These are phyloP conservation scores for Sebastolobus altivelis DNA, from an alignment of 2,797 vertebrate genomes.

Conservation along the genomic window DNA sequence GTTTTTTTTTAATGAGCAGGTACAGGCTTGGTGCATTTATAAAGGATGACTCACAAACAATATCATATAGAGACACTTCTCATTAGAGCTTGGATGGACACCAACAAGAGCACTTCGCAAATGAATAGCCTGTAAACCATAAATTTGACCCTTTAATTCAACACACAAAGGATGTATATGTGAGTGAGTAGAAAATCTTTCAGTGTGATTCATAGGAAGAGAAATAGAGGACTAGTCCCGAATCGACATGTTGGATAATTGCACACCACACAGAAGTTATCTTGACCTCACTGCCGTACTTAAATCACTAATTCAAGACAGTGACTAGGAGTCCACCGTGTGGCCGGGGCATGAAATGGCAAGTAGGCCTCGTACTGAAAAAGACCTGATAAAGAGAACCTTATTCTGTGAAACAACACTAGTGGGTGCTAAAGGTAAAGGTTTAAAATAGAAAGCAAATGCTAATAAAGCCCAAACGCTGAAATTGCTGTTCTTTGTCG, in stretches of 20 bases:
- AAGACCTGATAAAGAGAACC: background rate
- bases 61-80: background rate
- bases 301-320: conserved; percentile 1
- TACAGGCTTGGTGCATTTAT: conserved; percentile 3
- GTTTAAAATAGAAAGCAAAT: background rate
- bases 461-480: background rate
- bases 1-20: conserved; percentile 21
- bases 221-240: background rate
- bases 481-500: background rate
- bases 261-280: background rate
- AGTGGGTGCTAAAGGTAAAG: background rate
- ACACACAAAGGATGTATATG: conserved; percentile 3
- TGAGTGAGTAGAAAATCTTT: background rate
- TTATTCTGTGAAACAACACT: conserved; percentile 2
- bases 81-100: conserved; percentile 22
- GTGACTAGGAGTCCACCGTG: conserved; percentile 63
- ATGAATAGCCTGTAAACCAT: conserved; percentile 15
- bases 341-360: conserved; percentile 54
- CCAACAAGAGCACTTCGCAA: conserved; percentile 19
- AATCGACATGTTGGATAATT: background rate
- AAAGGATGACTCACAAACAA: conserved; percentile 9
- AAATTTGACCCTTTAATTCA: conserved; percentile 2
- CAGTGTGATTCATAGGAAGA: background rate
- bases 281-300: background rate
- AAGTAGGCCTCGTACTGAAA: background rate